A percentile compares a stretch with the other conserved stretches of the same genome.
phyloP scores from a whole-genome alignment of 2,888 invertebrate genomes.

The Chirona hameri region DNA sequence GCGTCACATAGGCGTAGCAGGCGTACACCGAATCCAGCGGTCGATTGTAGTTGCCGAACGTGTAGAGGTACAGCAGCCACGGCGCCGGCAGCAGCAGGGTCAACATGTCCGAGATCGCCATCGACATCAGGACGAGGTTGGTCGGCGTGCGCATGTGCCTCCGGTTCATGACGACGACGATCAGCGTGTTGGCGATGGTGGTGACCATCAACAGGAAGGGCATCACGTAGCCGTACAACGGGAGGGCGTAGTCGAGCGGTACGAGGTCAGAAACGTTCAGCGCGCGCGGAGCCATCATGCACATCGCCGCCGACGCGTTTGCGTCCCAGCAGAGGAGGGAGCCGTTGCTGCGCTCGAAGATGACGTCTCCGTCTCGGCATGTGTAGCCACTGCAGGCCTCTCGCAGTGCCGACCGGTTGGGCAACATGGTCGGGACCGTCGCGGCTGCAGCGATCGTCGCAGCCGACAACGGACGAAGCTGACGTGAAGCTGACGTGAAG shows the following conservation, averaged over 20 bases:
- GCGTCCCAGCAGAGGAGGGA: not conserved
- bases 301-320: not conserved
- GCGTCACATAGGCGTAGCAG: slow-evolving; percentile 68
- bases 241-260: slow-evolving; percentile 62
- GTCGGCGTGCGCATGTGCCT: slow-evolving; percentile 89
- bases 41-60: slow-evolving; percentile 80
- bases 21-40: slow-evolving; percentile 68
- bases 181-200: slow-evolving; percentile 83
- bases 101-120: slow-evolving; percentile 93
- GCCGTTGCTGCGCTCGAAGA: not conserved
- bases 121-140: slow-evolving; percentile 83
- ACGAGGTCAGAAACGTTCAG: slow-evolving; percentile 55
- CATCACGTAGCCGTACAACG: slow-evolving; percentile 72
- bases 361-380: slow-evolving; percentile 5
- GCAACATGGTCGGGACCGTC: no score
- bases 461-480: no score
- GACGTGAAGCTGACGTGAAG: no score
- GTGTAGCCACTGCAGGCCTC: not conserved
- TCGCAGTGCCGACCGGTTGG: not conserved
- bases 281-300: not conserved
- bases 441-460: no score
- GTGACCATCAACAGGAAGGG: slow-evolving; percentile 82
- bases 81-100: slow-evolving; percentile 86
- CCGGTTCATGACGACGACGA: slow-evolving; percentile 83
- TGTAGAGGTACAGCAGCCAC: slow-evolving; percentile 88